Evolutionary conservation across 2,797 vertebrate genomes (phyloP).

Genomic region (Leptatherina wallacei): DNA sequence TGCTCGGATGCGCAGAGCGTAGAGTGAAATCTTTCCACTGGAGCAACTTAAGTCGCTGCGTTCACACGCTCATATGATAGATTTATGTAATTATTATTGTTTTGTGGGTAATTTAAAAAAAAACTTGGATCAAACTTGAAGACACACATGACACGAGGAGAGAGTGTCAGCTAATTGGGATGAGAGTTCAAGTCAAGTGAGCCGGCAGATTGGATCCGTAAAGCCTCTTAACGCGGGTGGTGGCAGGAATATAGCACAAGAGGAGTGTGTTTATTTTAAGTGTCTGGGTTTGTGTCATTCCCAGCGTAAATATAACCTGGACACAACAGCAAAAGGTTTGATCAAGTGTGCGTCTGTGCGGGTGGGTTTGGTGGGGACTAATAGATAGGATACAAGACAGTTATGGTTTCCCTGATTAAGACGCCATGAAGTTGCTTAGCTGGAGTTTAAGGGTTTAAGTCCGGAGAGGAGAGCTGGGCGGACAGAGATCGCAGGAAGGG

Average conservation of each 20-base stretch:
- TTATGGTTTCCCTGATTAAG: constrained; percentile 50
- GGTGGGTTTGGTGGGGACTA: constrained; percentile 26
- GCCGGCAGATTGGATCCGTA: constrained; percentile 79
- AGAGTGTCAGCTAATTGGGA: constrained; percentile 76
- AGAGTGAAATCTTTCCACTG: constrained; percentile 44
- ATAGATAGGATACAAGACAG: neutral
- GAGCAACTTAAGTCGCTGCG: constrained; percentile 31
- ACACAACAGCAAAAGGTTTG: constrained; percentile 40
- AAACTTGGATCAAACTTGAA: constrained; percentile 28
- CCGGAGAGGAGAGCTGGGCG: constrained; percentile 55
- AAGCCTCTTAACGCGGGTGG: constrained; percentile 84
- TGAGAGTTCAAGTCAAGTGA: constrained; percentile 83
- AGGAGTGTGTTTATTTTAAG: constrained; percentile 51
- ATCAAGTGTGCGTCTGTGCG: constrained; percentile 44
- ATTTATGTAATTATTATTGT: neutral
- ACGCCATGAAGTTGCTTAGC: constrained; percentile 68
- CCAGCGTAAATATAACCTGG: constrained; percentile 62
- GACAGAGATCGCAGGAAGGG: constrained; percentile 34
- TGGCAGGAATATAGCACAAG: constrained; percentile 62
- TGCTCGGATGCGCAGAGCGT: constrained; percentile 50
- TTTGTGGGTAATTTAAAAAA: neutral
- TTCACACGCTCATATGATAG: neutral
- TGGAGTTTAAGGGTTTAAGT: constrained; percentile 63
- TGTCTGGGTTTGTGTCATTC: constrained; percentile 35
- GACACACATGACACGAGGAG: constrained; percentile 32